A percentile compares a stretch with the other conserved stretches of the same genome.
Conservation (phyloP, 2,888 invertebrate genomes). For the Stictocephala bisonia region DNA sequence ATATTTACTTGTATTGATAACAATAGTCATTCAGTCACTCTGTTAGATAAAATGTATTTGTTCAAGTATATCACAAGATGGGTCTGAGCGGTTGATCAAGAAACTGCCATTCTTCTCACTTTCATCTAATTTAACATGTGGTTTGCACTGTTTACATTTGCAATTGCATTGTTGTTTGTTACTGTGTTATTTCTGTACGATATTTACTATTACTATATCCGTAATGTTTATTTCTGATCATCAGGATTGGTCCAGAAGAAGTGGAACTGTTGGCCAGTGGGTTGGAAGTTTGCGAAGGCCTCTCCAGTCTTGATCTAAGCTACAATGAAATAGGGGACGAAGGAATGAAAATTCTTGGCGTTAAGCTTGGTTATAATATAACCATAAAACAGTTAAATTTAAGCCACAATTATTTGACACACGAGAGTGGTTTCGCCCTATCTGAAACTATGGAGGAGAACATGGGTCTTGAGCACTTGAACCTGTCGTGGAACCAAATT, state of each 20-base stretch:
- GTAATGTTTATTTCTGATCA: not conserved
- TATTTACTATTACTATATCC: not conserved
- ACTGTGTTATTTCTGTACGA: not conserved
- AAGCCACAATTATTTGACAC: constrained; percentile 29
- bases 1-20: no score
- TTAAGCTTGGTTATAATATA: constrained; percentile 30
- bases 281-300: constrained; percentile 6
- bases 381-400: constrained; percentile 4
- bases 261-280: constrained; percentile 21
- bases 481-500: constrained; percentile 70
- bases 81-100: no score
- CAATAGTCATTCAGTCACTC: no score
- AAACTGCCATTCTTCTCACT: no score
- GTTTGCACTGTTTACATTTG: not conserved
- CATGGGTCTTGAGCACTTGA: constrained; percentile 64
- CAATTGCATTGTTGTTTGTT: not conserved
- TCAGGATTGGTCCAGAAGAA: constrained; percentile 22
- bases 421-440: constrained; percentile 9
- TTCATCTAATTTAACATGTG: not conserved
- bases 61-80: no score
- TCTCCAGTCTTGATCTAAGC: constrained; percentile 30
- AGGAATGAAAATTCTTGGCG: constrained; percentile 22
- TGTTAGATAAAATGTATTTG: no score
- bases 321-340: constrained; percentile 31
- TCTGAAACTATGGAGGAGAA: constrained; percentile 62